phyloP scores from a whole-genome alignment of 2,888 invertebrate genomes.

The Perizoma flavofasciatum region DNA sequence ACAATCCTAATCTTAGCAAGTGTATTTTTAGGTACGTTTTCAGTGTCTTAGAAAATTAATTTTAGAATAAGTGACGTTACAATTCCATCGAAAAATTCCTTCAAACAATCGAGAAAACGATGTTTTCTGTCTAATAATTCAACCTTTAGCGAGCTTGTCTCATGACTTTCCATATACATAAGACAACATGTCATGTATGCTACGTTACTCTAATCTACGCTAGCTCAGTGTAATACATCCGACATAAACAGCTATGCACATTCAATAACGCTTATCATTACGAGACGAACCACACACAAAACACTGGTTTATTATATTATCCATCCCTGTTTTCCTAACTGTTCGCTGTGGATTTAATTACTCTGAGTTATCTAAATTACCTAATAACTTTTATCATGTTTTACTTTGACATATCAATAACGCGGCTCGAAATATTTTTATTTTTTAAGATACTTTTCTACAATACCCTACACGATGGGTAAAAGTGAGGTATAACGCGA shows the following conservation, averaged over 20 bases:
- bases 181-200: slow-evolving; percentile 55
- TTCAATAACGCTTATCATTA: slow-evolving; percentile 80
- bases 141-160: slow-evolving; percentile 78
- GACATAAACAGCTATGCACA: slow-evolving; percentile 77
- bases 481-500: slow-evolving; percentile 67
- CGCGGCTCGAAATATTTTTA: slow-evolving; percentile 82
- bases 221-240: slow-evolving; percentile 67
- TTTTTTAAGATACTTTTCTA: slow-evolving; percentile 74
- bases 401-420: slow-evolving; percentile 84
- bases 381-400: slow-evolving; percentile 80
- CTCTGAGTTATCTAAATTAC: slow-evolving; percentile 78
- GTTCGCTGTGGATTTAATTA: slow-evolving; percentile 77
- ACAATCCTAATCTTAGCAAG: slow-evolving; percentile 66
- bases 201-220: slow-evolving; percentile 65
- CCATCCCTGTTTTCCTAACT: slow-evolving; percentile 83
- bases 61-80: slow-evolving; percentile 51
- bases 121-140: slow-evolving; percentile 49
- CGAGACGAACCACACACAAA: slow-evolving; percentile 76
- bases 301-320: slow-evolving; percentile 73
- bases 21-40: slow-evolving; percentile 39
- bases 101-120: slow-evolving; percentile 49
- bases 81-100: slow-evolving; percentile 80
- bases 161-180: slow-evolving; percentile 46
- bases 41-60: slow-evolving; percentile 64
- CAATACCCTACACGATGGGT: slow-evolving; percentile 77